Evolutionary conservation across 2,113 vertebrate species (phyloP).

Genomic region (Protobothrops flavoviridis): DNA sequence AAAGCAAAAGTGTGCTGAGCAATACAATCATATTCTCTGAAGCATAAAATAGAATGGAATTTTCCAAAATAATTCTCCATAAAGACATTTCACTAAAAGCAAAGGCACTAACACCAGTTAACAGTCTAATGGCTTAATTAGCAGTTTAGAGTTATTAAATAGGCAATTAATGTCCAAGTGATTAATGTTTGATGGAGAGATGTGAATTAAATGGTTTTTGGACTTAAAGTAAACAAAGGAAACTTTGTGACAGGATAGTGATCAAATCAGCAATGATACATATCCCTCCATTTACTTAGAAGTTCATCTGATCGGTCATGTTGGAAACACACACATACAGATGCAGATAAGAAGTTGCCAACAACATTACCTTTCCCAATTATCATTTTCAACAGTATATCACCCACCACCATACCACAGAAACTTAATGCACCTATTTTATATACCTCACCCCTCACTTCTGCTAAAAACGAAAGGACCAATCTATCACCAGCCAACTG

Average conservation of each 20-base stretch:
- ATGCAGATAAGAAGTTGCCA: not conserved
- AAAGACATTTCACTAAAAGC: conserved; percentile 14
- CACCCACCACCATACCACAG: not conserved
- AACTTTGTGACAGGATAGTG: not conserved
- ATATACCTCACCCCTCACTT: not conserved
- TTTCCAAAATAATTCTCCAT: not conserved
- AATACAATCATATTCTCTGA: not conserved
- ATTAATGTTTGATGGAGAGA: conserved; percentile 9
- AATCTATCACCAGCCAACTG: not conserved
- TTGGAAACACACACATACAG: not conserved
- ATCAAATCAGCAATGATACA: not conserved
- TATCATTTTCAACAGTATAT: not conserved
- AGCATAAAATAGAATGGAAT: not conserved
- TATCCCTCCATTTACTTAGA: not conserved
- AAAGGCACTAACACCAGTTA: conserved; percentile 5
- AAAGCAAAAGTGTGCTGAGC: not conserved
- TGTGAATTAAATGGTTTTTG: conserved; percentile 28
- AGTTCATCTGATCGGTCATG: not conserved
- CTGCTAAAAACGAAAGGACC: not conserved
- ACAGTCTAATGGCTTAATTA: conserved; percentile 15
- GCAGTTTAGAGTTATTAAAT: conserved; percentile 30
- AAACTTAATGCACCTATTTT: not conserved
- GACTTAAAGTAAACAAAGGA: conserved; percentile 16
- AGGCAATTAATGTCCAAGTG: conserved; percentile 29
- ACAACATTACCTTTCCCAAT: not conserved